phyloP scores from a whole-genome alignment of 2,797 vertebrate species.

The Erethizon dorsatum region DNA sequence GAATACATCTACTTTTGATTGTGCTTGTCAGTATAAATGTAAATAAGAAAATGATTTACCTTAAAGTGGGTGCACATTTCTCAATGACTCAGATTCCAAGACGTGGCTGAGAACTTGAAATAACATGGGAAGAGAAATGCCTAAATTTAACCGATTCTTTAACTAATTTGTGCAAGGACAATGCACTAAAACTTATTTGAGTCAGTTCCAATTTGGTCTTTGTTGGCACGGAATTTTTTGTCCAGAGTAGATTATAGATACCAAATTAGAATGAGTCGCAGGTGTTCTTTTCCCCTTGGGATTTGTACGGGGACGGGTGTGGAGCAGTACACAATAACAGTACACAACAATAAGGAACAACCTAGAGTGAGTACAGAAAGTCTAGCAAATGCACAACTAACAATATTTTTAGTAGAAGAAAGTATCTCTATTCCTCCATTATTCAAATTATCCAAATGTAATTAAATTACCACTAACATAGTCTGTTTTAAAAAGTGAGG shows the following conservation, averaged over 20 bases:
- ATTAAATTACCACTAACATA: not conserved
- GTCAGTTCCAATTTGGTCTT: not conserved
- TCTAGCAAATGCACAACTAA: not conserved
- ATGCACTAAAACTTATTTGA: not conserved
- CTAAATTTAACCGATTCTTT: not conserved
- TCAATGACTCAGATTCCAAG: not conserved
- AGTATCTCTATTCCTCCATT: not conserved
- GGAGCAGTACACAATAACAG: not conserved
- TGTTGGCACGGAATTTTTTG: conserved; percentile 20
- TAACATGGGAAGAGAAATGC: not conserved
- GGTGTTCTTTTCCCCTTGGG: not conserved
- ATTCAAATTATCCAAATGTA: not conserved
- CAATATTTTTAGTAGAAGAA: not conserved
- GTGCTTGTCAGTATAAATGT: not conserved
- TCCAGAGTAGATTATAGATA: not conserved
- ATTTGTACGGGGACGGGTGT: not conserved
- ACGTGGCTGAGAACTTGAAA: not conserved
- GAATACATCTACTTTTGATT: not conserved
- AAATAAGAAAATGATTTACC: conserved; percentile 27
- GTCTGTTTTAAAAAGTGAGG: not conserved
- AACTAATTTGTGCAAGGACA: not conserved
- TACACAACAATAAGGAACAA: not conserved
- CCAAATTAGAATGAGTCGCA: not conserved
- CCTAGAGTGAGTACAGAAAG: not conserved
- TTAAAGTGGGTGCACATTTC: not conserved